Evolutionary conservation across 1,140 invertebrate genomes (phyloP).

Genomic region (Euglossa dilemma): DNA sequence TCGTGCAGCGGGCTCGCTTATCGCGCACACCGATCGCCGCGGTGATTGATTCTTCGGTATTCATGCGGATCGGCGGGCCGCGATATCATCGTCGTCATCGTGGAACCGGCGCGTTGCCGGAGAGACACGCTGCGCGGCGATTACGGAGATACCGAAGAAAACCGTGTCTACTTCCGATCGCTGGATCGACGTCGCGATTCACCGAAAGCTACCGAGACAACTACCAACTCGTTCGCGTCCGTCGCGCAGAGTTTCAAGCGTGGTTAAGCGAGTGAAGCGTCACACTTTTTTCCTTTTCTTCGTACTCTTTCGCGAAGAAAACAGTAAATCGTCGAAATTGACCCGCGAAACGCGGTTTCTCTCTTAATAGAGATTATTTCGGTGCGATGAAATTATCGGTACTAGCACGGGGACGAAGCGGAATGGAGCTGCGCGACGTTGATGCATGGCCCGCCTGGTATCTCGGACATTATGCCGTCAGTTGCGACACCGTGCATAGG

Average conservation of each 20-base stretch:
- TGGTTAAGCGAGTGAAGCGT: conserved; percentile 58
- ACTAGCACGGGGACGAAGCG: not conserved
- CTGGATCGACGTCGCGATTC: conserved; percentile 50
- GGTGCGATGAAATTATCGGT: conserved; percentile 25
- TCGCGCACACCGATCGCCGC: conserved; percentile 60
- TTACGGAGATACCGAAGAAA: conserved; percentile 13
- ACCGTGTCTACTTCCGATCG: conserved; percentile 34
- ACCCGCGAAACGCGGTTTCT: conserved; percentile 52
- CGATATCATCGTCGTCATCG: conserved; percentile 69
- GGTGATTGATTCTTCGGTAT: conserved; percentile 72
- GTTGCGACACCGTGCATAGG: not conserved
- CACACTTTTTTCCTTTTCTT: conserved; percentile 55
- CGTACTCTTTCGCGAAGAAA: too few relatives aligned
- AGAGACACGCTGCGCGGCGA: conserved; percentile 24
- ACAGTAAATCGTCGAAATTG: conserved; percentile 40
- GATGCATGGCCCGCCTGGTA: conserved; percentile 3
- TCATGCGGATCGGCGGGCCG: conserved; percentile 63
- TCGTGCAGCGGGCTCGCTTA: conserved; percentile 54
- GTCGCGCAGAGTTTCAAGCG: conserved; percentile 30
- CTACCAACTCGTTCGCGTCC: conserved; percentile 22
- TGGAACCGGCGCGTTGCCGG: conserved; percentile 30
- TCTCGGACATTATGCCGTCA: conserved; percentile 24
- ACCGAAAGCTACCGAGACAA: conserved; percentile 60
- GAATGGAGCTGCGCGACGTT: conserved; percentile 6
- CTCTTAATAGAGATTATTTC: conserved; percentile 52